Evolutionary conservation across 2,888 invertebrate species (phyloP), one percentile per base, ranked within the genome.

Genomic region (Ichneumon xanthorius): DNA sequence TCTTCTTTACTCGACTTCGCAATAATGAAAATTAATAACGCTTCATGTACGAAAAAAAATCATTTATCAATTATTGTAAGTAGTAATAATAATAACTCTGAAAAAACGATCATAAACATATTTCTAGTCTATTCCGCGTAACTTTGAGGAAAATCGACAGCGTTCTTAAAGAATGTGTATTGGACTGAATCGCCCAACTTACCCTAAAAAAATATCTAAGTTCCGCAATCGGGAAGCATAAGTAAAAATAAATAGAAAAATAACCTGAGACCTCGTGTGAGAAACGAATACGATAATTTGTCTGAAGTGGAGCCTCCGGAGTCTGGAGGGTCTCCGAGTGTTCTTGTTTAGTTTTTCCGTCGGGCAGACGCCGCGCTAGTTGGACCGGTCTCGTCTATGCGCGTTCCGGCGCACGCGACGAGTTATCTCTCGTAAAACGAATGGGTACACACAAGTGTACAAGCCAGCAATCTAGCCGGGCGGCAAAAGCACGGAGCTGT

Each of bases 401-500:
- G 19, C 33, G 50, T 76, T 45, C 67, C 22, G 37, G 19, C 48
- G 76, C 50, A 76, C 65, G 76, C 50, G 76, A 53, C 76, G 76
- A 65, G 48, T 50, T 76, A 48, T 76, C 76, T 76, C 50, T n/a
- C n/a, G 37, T 48, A 14, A 65, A 76, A 76, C 76, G 76, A 65
- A 76, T 76, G 65, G 76, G 37, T 76, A 76, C 50, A 76, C 65
- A 76, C 63, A 33, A 61, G 76, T 65, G 53, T 76, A 65, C 76
- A 37, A 53, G 30, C 33, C 6, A 50, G 37, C 76, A 63, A 65
- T 76, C 76, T 53, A 50, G 48, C 65, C 9, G n/a, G 63, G 63
- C 63, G 16, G 30, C 63, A 33, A 55, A 19, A 50, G 45, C 30
- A 5, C 19, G 19, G 19, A 40, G 40, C 37, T 48, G 67, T 11